phyloP scores from a whole-genome alignment of 2,113 vertebrate genomes.

The Pseudopipra pipra region DNA sequence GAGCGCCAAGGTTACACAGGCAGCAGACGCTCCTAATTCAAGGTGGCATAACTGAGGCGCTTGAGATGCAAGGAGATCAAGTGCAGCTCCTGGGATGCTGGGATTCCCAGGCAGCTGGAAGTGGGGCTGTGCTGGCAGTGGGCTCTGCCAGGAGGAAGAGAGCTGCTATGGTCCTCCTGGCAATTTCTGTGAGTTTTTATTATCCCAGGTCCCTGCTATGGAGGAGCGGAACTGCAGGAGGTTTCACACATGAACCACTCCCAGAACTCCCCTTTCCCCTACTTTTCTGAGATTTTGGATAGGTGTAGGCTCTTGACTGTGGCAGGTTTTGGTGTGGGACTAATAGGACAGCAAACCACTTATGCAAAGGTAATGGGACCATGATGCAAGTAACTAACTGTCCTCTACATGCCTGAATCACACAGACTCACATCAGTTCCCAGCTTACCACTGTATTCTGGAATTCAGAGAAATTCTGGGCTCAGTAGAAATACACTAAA shows the following conservation, averaged over 20 bases:
- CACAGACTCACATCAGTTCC: neutral
- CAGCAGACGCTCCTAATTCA: conserved; percentile 21
- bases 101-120: conserved; percentile 18
- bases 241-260: neutral
- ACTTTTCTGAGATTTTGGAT: neutral
- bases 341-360: neutral
- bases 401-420: neutral
- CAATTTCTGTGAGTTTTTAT: neutral
- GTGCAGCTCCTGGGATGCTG: neutral
- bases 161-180: neutral
- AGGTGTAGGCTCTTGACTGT: neutral
- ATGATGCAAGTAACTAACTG: neutral
- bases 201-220: neutral
- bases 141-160: neutral
- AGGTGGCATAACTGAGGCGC: neutral
- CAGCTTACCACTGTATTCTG: neutral
- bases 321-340: neutral
- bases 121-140: neutral
- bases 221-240: neutral
- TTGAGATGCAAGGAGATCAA: neutral
- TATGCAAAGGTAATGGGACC: neutral
- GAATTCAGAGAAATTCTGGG: neutral
- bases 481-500: neutral
- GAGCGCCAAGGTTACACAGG: neutral
- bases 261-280: neutral